A percentile compares a stretch with the other conserved stretches of the same genome.
Conservation (phyloP, 2,888 invertebrate species). For the Pandemis corylana region DNA sequence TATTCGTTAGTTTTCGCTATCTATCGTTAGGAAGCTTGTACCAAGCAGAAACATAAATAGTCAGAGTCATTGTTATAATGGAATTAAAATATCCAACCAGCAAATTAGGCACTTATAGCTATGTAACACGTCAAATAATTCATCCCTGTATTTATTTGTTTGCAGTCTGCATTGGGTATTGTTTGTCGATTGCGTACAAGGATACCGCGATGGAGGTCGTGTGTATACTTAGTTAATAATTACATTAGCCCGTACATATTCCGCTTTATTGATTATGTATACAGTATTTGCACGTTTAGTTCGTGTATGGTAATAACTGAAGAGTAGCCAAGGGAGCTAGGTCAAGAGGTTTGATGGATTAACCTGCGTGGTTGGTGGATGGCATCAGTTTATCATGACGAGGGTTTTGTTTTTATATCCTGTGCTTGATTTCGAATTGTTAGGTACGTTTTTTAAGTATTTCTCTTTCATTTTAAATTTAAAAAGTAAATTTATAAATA, state of each 20-base stretch:
- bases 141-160: conserved; percentile 73
- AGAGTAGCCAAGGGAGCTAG: conserved; percentile 30
- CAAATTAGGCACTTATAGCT: conserved; percentile 2
- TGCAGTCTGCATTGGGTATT: conserved; percentile 70
- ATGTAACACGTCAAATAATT: conserved; percentile 67
- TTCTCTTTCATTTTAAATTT: too few relatives aligned
- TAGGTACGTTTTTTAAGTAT: background rate
- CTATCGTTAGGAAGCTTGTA: background rate
- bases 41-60: conserved; percentile 43
- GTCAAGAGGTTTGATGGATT: conserved; percentile 31
- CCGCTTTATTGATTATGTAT: conserved; percentile 66
- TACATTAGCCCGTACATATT: conserved; percentile 72
- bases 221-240: conserved; percentile 79
- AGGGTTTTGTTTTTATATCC: background rate
- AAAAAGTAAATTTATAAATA: too few relatives aligned
- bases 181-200: conserved; percentile 79
- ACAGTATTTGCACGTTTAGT: conserved; percentile 58
- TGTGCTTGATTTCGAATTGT: background rate
- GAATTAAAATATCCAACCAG: background rate
- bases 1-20: background rate
- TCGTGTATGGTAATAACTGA: conserved; percentile 45
- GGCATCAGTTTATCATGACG: background rate
- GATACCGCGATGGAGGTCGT: conserved; percentile 73
- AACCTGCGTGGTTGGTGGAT: background rate
- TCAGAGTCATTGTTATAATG: conserved; percentile 27